Evolutionary conservation across 2,888 invertebrate species (phyloP), one percentile per base, ranked within the genome.

Genomic region (Scaptomyza parva): DNA sequence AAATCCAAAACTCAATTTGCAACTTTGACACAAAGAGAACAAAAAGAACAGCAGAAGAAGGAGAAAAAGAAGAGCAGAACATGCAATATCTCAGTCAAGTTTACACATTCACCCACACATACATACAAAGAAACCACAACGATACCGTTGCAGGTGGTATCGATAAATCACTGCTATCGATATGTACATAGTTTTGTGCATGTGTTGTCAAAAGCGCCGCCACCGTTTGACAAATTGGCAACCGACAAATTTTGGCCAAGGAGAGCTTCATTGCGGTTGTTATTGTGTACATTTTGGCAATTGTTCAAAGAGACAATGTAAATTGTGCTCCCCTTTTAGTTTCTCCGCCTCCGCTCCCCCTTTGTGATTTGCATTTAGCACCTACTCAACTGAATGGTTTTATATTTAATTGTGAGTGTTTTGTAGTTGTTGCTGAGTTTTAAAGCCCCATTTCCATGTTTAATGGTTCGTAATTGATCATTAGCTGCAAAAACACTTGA

Each of bases 81-180:
- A 0, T 11, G 61, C 41, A 24, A 53, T 57, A 48, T 39, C 20
- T 62, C 30, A 59, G 40, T 17, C 35, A 54, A 17, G 35, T 35
- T 50, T 55, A 47, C 24, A 54, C 57, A 61, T 53, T 57, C 71
- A 59, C 47, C 43, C 43, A 41, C 58, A 43, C 33, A 50, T n/a
- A n/a, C 24, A 8, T 39, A 14, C 9, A 63, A 44, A n/a, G n/a
- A 40, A 4, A 18, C 9, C 8, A 24, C 30, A 39, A 33, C 37
- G 61, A 30, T 51, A 43, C 51, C 28, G 18, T 2, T 62, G 76
- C 74, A 74, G 74, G 58, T 85, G 79, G 86, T 63, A 79, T 74
- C 85, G 78, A 85, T 79, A 79, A 85, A 79, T 85, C 76, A 82
- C 39, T 24, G 43, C 35, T 82, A 79, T 79, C 83, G 72, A 74